phyloP scores from a whole-genome alignment of 2,888 invertebrate genomes.

The Sarcophaga rosellei region DNA sequence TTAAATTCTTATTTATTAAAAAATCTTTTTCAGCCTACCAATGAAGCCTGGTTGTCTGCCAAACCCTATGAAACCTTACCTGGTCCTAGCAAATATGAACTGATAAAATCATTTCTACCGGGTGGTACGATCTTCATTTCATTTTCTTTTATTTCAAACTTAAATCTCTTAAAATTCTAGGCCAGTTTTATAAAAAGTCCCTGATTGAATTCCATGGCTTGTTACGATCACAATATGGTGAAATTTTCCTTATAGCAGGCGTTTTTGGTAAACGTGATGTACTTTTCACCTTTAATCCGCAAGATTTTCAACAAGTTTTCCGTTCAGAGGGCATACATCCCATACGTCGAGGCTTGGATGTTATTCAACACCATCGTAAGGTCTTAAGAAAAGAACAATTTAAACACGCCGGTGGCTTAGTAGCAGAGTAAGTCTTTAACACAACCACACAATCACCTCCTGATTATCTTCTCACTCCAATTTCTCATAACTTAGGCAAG shows the following conservation, averaged over 20 bases:
- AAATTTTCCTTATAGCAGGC: slow-evolving; percentile 78
- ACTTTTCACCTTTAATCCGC: slow-evolving; percentile 81
- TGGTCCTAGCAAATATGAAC: slow-evolving; percentile 70
- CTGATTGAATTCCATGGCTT: slow-evolving; percentile 42
- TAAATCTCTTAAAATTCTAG: slow-evolving; percentile 1
- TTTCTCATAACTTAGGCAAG: slow-evolving; percentile 72
- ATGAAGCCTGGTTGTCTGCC: slow-evolving; percentile 32
- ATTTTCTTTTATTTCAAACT: background rate
- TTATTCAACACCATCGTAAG: slow-evolving; percentile 79
- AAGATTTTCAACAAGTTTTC: slow-evolving; percentile 81
- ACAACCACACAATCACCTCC: no score
- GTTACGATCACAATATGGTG: slow-evolving; percentile 75
- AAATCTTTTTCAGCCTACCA: background rate
- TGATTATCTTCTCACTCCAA: no score
- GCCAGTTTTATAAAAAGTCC: slow-evolving; percentile 49
- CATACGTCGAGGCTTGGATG: slow-evolving; percentile 75
- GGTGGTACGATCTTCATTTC: slow-evolving; percentile 72
- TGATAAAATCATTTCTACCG: slow-evolving; percentile 82
- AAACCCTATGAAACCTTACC: slow-evolving; percentile 48
- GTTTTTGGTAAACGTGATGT: slow-evolving; percentile 73
- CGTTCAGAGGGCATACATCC: slow-evolving; percentile 70
- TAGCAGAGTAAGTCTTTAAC: slow-evolving; percentile 68
- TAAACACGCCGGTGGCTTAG: slow-evolving; percentile 69
- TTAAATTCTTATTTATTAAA: background rate
- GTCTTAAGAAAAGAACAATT: slow-evolving; percentile 73